Percentiles rank a stretch among this genome's conserved stretches.
Conservation (phyloP, 2,888 invertebrate species). For the Psococerastis gibbosa region DNA sequence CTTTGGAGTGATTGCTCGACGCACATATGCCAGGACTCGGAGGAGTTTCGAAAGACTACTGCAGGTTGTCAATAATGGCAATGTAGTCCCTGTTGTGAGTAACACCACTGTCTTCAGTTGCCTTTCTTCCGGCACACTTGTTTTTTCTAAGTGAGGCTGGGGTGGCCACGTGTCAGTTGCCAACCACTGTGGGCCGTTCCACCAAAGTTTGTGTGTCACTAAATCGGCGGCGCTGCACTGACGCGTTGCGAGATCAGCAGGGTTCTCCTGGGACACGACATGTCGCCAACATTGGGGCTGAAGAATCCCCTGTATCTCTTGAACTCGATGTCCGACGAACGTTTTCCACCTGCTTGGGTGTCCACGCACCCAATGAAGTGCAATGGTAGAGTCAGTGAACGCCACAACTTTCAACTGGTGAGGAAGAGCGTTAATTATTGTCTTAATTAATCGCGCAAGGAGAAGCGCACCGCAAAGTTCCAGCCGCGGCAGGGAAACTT, state of each 20-base stretch:
- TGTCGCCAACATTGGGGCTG: slow-evolving; percentile 16
- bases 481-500: slow-evolving; percentile 18
- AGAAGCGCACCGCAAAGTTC: slow-evolving; percentile 20
- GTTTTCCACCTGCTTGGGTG: slow-evolving; percentile 17
- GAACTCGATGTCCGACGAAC: slow-evolving; percentile 19
- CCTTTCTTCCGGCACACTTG: background rate
- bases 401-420: slow-evolving; percentile 12
- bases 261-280: slow-evolving; percentile 15
- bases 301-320: slow-evolving; percentile 16
- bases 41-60: background rate
- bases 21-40: background rate
- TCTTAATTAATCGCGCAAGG: slow-evolving; percentile 15
- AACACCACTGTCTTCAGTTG: background rate
- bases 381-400: slow-evolving; percentile 21
- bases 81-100: background rate
- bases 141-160: background rate
- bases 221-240: slow-evolving; percentile 8
- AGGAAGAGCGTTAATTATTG: slow-evolving; percentile 10
- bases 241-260: slow-evolving; percentile 16
- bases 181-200: slow-evolving; percentile 14
- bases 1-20: too few relatives aligned
- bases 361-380: slow-evolving; percentile 19
- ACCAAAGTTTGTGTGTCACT: slow-evolving; percentile 9
- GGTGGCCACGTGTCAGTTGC: background rate
- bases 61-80: background rate